A percentile compares a stretch with the other conserved stretches of the same genome.
Evolutionary conservation across 1,140 invertebrate genomes (phyloP).

Genomic region (Nasonia giraulti): DNA sequence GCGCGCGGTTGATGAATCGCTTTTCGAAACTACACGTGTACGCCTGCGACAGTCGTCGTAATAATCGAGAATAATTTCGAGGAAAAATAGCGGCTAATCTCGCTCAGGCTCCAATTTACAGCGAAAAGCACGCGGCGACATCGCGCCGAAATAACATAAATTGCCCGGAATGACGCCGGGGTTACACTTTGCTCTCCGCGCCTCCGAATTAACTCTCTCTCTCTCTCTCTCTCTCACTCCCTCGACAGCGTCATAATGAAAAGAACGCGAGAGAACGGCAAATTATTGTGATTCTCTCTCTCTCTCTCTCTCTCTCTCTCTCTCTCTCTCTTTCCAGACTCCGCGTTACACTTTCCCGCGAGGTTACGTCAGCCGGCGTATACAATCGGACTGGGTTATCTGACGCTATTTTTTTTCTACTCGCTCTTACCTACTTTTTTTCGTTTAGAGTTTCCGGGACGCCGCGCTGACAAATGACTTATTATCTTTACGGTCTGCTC

Average conservation of each 20-base stretch:
- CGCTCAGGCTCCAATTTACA: neutral
- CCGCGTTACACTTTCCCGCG: slow-evolving; percentile 45
- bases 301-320: slow-evolving; percentile 3
- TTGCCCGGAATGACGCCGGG: neutral
- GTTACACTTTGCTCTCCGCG: neutral
- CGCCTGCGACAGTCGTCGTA: too few species aligned
- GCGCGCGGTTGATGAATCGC: too few species aligned
- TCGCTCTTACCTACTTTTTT: neutral
- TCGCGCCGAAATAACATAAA: neutral
- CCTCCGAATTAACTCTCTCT: slow-evolving; percentile 20
- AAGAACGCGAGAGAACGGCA: neutral
- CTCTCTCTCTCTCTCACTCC: neutral
- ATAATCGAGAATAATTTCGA: too few species aligned
- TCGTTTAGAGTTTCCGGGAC: slow-evolving; percentile 20
- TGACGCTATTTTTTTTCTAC: neutral
- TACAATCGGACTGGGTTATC: slow-evolving; percentile 39
- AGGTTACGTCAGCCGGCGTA: slow-evolving; percentile 7
- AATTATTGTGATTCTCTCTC: slow-evolving; percentile 33
- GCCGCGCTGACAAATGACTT: slow-evolving; percentile 27
- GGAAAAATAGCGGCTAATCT: neutral
- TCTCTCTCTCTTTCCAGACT: slow-evolving; percentile 25
- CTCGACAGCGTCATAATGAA: slow-evolving; percentile 26
- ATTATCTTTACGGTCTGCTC: slow-evolving; percentile 37
- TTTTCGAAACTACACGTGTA: too few species aligned
- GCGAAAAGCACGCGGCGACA: neutral